A percentile compares a stretch with the other conserved stretches of the same genome.
These are phyloP conservation scores for Ranitomeya variabilis DNA, from an alignment of 2,113 vertebrate genomes.

Conservation along the genomic window DNA sequence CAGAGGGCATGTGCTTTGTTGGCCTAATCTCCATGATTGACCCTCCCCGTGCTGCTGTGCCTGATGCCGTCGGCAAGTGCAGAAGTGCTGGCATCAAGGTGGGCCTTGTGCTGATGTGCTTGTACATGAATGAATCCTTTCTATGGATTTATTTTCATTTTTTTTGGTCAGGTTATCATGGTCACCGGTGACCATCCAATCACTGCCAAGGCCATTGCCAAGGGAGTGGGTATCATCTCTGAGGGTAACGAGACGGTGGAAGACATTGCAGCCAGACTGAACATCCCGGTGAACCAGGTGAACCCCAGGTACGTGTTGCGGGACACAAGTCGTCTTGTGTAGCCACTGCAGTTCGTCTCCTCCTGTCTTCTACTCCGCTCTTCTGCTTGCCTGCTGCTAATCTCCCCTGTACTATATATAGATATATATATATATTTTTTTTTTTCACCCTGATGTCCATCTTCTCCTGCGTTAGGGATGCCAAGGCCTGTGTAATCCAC, in stretches of 20 bases:
- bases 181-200: constrained; percentile 82
- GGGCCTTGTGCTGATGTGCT: background rate
- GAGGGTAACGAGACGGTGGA: constrained; percentile 82
- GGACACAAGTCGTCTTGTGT: background rate
- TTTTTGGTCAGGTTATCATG: constrained; percentile 77
- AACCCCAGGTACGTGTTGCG: constrained; percentile 73
- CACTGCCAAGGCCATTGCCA: constrained; percentile 83
- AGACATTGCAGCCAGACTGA: constrained; percentile 81
- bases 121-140: background rate
- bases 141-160: background rate
- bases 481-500: constrained; percentile 81
- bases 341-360: background rate
- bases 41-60: constrained; percentile 79
- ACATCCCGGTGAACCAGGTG: constrained; percentile 82
- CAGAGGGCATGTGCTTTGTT: constrained; percentile 79
- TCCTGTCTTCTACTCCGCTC: too few relatives aligned
- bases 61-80: constrained; percentile 81
- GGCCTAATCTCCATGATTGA: constrained; percentile 84
- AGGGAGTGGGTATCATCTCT: constrained; percentile 82
- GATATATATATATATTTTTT: too few relatives aligned
- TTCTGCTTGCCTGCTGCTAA: too few relatives aligned
- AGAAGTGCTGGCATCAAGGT: constrained; percentile 82
- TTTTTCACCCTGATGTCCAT: too few relatives aligned
- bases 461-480: constrained; percentile 62
- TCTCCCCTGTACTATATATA: too few relatives aligned